Evolutionary conservation across 1,140 invertebrate species (phyloP).

Genomic region (Asbolus verrucosus): DNA sequence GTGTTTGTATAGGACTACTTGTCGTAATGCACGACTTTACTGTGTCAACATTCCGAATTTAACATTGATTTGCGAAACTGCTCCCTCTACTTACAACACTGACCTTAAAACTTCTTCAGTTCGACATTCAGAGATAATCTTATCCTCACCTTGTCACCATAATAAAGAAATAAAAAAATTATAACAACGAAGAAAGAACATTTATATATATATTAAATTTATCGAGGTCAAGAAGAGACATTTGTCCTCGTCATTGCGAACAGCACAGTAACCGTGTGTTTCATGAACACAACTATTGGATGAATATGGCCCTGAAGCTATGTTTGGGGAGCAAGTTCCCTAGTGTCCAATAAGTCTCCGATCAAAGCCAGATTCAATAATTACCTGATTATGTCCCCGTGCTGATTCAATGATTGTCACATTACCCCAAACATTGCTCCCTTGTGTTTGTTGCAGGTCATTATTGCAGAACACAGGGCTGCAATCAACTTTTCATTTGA

Average conservation of each 20-base stretch:
- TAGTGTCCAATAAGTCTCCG: conserved; percentile 53
- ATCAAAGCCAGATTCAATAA: conserved; percentile 59
- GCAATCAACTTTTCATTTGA: conserved; percentile 33
- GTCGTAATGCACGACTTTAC: conserved; percentile 58
- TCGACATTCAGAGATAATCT: neutral
- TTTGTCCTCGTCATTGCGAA: neutral
- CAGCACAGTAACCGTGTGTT: neutral
- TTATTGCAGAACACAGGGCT: conserved; percentile 36
- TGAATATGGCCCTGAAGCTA: neutral
- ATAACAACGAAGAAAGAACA: no score
- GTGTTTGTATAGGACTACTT: conserved; percentile 58
- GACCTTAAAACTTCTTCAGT: conserved; percentile 8
- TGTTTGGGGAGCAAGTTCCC: conserved; percentile 46
- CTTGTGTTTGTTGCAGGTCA: conserved; percentile 51
- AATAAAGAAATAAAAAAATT: no score
- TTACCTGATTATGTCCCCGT: conserved; percentile 58
- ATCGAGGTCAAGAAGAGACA: neutral
- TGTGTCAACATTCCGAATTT: conserved; percentile 53
- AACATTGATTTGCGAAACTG: conserved; percentile 51
- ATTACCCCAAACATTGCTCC: conserved; percentile 57
- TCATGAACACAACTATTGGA: neutral
- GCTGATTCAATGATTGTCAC: conserved; percentile 59
- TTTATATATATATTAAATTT: neutral
- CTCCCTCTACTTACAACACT: conserved; percentile 28
- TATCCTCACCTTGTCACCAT: no score